These are phyloP conservation scores for Pyxicephalus adspersus DNA, from an alignment of 2,113 vertebrate genomes.

Conservation along the genomic window DNA sequence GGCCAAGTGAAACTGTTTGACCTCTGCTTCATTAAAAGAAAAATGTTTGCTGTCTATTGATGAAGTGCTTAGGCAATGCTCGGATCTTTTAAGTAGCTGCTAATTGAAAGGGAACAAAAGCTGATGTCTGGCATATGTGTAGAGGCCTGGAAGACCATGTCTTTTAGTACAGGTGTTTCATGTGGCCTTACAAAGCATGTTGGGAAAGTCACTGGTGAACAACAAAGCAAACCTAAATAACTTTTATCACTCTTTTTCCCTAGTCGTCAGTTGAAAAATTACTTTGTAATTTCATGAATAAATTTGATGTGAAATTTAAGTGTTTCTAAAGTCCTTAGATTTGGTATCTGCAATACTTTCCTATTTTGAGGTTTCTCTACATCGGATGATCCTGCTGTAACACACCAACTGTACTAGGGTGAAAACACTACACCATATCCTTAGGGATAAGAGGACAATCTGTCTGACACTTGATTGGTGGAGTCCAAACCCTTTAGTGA, in stretches of 20 bases:
- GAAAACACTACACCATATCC: too few relatives aligned
- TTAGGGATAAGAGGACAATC: too few relatives aligned
- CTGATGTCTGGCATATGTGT: constrained; percentile 74
- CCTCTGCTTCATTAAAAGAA: constrained; percentile 75
- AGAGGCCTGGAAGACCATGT: constrained; percentile 67
- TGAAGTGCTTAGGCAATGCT: constrained; percentile 73
- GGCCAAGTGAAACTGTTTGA: constrained; percentile 75
- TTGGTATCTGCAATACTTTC: too few relatives aligned
- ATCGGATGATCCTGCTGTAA: too few relatives aligned
- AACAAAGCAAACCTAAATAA: not conserved
- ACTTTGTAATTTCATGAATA: not conserved
- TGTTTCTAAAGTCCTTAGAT: not conserved
- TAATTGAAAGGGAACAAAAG: constrained; percentile 78
- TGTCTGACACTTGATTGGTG: too few relatives aligned
- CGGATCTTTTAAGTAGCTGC: constrained; percentile 73
- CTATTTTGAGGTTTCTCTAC: too few relatives aligned
- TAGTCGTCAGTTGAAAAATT: not conserved
- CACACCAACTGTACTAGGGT: too few relatives aligned
- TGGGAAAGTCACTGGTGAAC: not conserved
- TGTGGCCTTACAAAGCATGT: constrained; percentile 25
- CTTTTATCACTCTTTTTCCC: too few relatives aligned
- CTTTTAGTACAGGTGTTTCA: constrained; percentile 76
- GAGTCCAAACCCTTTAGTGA: too few relatives aligned
- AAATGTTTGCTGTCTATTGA: constrained; percentile 80
- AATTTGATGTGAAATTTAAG: not conserved